Percentiles rank a stretch among this genome's conserved stretches.
phyloP scores from a whole-genome alignment of 2,113 vertebrate genomes.

The Rallus limicola region DNA sequence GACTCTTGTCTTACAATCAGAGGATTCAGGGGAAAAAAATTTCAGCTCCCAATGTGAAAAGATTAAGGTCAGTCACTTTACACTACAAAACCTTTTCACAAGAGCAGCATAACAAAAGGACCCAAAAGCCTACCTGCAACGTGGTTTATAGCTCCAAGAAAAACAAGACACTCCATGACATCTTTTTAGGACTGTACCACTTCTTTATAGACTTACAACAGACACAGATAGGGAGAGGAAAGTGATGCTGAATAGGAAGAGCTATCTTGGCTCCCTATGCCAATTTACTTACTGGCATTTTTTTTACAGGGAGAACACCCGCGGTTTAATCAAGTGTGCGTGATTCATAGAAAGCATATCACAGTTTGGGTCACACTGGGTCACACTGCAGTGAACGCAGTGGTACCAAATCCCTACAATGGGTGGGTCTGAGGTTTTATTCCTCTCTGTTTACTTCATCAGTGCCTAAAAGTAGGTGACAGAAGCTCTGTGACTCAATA shows the following conservation, averaged over 20 bases:
- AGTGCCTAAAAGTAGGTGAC: background rate
- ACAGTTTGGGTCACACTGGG: background rate
- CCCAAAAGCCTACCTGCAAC: background rate
- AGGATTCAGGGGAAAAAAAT: conserved; percentile 41
- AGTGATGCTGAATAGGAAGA: background rate
- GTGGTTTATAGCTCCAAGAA: conserved; percentile 3
- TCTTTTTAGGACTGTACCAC: background rate
- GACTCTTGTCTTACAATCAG: conserved; percentile 41
- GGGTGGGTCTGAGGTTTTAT: background rate
- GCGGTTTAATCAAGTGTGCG: rapidly evolving
- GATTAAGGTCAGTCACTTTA: conserved; percentile 58
- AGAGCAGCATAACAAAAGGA: conserved; percentile 43
- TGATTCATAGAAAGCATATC: background rate
- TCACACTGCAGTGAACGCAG: background rate
- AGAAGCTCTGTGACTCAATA: background rate
- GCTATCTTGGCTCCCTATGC: background rate
- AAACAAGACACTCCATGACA: background rate
- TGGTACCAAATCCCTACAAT: background rate
- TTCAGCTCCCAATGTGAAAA: conserved; percentile 50
- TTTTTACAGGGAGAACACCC: background rate
- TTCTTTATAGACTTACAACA: background rate
- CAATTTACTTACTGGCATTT: background rate
- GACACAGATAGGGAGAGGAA: background rate
- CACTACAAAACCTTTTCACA: conserved; percentile 55
- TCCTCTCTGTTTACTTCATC: background rate